phyloP scores from a whole-genome alignment of 2,113 vertebrate species.

The Progne subis region DNA sequence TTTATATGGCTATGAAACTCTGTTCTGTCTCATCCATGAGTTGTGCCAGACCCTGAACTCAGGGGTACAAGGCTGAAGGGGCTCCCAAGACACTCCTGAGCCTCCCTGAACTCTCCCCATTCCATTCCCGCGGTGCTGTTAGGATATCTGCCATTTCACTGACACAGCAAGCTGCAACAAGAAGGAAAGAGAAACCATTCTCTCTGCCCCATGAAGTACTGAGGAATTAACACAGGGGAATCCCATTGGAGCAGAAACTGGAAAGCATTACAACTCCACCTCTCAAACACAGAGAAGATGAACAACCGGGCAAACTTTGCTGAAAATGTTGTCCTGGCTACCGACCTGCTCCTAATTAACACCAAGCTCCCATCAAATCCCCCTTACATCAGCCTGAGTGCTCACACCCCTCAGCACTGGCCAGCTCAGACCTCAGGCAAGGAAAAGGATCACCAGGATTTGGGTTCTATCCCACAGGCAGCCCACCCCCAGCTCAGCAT shows the following conservation, averaged over 20 bases:
- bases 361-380: conserved; percentile 15
- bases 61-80: neutral
- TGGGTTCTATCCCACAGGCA: neutral
- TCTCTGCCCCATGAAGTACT: neutral
- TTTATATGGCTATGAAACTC: neutral
- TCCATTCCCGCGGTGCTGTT: accelerated
- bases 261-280: neutral
- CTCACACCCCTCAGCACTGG: neutral
- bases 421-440: neutral
- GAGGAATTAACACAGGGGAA: neutral
- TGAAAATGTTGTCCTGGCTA: conserved; percentile 21
- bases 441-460: neutral
- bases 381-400: neutral
- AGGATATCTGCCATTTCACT: neutral
- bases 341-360: conserved; percentile 30
- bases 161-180: accelerated
- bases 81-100: neutral
- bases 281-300: neutral
- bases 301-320: neutral
- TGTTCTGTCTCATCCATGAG: accelerated
- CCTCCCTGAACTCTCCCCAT: neutral
- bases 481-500: neutral
- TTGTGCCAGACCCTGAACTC: neutral
- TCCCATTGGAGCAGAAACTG: neutral
- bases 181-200: neutral